phyloP scores from a whole-genome alignment of 2,888 invertebrate genomes.

The Tridacna gigas region DNA sequence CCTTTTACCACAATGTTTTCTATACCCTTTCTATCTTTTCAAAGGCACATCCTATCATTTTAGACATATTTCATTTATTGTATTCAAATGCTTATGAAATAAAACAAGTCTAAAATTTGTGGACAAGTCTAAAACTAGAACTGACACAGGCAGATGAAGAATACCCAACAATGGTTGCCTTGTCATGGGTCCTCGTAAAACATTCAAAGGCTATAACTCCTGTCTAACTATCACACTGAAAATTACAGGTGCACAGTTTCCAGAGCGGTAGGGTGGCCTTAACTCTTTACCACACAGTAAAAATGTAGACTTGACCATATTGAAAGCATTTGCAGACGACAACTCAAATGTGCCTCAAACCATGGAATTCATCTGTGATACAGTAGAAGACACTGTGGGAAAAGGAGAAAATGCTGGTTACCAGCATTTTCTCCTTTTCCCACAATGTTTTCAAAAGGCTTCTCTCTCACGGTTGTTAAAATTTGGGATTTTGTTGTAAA shows the following conservation, averaged over 20 bases:
- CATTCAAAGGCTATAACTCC: too few species aligned
- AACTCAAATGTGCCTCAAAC: neutral
- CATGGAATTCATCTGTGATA: neutral
- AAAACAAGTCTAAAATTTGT: too few species aligned
- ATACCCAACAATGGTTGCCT: too few species aligned
- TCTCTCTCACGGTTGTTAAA: neutral
- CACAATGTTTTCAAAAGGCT: neutral
- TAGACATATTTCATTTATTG: too few species aligned
- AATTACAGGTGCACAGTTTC: too few species aligned
- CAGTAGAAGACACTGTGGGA: neutral
- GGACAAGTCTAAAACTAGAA: too few species aligned
- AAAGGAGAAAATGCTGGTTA: neutral
- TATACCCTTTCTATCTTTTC: neutral
- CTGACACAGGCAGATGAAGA: too few species aligned
- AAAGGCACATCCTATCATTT: too few species aligned
- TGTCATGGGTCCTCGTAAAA: too few species aligned
- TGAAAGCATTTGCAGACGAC: neutral
- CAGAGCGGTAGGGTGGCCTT: neutral
- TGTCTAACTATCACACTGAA: too few species aligned
- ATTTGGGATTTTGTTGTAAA: neutral
- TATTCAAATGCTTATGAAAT: too few species aligned
- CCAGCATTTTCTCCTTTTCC: neutral
- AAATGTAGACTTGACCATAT: neutral
- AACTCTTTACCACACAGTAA: neutral
- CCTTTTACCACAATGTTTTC: slow-evolving; percentile 5